These are phyloP conservation scores for Trichechus manatus DNA, from an alignment of 2,113 vertebrate species.

Conservation along the genomic window DNA sequence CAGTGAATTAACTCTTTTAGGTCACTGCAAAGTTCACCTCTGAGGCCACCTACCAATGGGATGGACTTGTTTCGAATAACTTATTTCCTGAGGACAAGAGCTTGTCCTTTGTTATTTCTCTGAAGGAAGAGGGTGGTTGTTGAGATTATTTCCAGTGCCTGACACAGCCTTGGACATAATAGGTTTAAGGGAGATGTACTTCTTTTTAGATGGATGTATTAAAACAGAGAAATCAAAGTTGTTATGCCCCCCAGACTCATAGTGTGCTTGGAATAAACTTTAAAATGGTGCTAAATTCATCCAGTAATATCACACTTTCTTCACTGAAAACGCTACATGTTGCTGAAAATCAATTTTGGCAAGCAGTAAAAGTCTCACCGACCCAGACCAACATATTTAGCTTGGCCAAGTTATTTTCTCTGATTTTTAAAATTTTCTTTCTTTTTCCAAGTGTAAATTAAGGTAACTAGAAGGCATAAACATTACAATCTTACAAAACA, in stretches of 20 bases:
- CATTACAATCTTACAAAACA: slow-evolving; percentile 46
- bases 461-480: slow-evolving; percentile 23
- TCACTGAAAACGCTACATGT: slow-evolving; percentile 2
- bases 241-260: background rate
- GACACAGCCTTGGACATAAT: background rate
- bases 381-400: slow-evolving; percentile 8
- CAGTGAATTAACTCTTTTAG: slow-evolving; percentile 53
- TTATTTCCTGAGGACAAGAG: slow-evolving; percentile 3
- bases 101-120: slow-evolving; percentile 6
- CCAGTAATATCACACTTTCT: slow-evolving; percentile 4
- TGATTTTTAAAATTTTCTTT: slow-evolving; percentile 19
- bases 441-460: slow-evolving; percentile 38
- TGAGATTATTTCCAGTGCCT: background rate
- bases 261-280: background rate
- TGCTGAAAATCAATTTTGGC: slow-evolving; percentile 46
- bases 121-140: background rate
- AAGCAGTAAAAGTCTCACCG: background rate
- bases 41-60: background rate
- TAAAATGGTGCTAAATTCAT: slow-evolving; percentile 23
- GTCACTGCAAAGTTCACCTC: slow-evolving; percentile 40
- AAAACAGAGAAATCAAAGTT: slow-evolving; percentile 22
- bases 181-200: background rate
- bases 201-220: background rate
- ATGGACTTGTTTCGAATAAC: background rate
- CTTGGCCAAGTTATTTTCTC: background rate